A percentile compares a stretch with the other conserved stretches of the same genome.
Conservation (phyloP, 1,140 invertebrate genomes). For the Ctenoplectra terminalis region DNA sequence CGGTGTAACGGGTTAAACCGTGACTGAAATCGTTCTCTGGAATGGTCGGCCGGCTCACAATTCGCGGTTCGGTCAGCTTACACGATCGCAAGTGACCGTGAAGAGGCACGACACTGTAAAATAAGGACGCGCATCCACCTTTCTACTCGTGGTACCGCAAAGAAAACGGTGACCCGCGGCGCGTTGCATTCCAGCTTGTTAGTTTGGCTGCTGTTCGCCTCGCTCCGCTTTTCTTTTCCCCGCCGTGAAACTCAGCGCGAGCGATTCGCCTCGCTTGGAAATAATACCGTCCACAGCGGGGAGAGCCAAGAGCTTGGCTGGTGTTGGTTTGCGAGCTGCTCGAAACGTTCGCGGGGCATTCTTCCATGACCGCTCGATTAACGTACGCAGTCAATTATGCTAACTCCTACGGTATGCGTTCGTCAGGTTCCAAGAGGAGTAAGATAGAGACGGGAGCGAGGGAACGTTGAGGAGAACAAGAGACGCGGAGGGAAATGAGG, state of each 20-base stretch:
- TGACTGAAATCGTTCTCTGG: background rate
- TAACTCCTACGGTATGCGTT: conserved; percentile 56
- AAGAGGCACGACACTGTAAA: conserved; percentile 70
- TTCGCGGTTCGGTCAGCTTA: conserved; percentile 65
- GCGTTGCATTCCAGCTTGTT: conserved; percentile 66
- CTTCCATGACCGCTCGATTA: conserved; percentile 63
- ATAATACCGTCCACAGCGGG: conserved; percentile 29
- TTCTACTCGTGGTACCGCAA: conserved; percentile 70
- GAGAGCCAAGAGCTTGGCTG: background rate
- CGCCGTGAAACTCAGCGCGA: background rate
- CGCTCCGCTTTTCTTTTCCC: conserved; percentile 45
- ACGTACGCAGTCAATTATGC: conserved; percentile 68
- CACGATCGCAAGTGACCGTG: conserved; percentile 69
- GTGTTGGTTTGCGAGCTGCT: conserved; percentile 14
- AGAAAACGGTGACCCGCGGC: conserved; percentile 68
- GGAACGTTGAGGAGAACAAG: background rate
- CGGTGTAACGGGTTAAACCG: conserved; percentile 33
- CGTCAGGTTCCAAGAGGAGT: conserved; percentile 15
- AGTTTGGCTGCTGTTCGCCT: conserved; percentile 56
- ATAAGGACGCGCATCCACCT: conserved; percentile 71
- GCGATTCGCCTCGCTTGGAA: conserved; percentile 58
- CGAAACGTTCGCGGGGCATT: conserved; percentile 60
- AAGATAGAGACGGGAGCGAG: too few relatives aligned
- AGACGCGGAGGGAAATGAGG: background rate
- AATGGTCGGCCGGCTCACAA: conserved; percentile 24